Evolutionary conservation across 2,113 vertebrate species (phyloP), one percentile per base, ranked within the genome.

Genomic region (Apodemus speciosus): DNA sequence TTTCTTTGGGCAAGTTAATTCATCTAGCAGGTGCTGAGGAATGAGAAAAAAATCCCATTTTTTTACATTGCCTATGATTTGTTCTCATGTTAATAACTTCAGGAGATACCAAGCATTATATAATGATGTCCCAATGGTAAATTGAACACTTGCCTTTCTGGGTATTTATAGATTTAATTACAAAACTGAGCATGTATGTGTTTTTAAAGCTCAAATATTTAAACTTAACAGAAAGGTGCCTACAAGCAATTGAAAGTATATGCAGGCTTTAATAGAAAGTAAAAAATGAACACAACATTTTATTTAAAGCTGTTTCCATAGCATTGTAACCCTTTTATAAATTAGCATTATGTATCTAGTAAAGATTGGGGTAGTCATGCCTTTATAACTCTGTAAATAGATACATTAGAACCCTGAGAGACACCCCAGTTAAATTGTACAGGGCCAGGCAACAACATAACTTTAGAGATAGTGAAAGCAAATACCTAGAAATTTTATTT

Each of bases 231-330:
- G 49, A 96, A 98, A 96, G 97, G 68, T 96, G 93, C 96, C 97
- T 98, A 97, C 51, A 98, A 97, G 97, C 97, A 96, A 92, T 96
- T 97, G 97, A 96, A 97, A 97, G 94, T 96, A 95, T 79, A 96
- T 97, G 95, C 96, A 96, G 91, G 86, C 95, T 97, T 79, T 95
- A 96, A 73, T 56, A 96, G 96, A 96, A 85, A 86, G 87, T 90
- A 97, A 96, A 53, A 97, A 40, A 89, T 75, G 96, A 96, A 5
- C 81, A 90, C 89, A 66, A 96, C 90, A 96, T 91, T 97, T 96
- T 88, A 80, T 53, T 88, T 64, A 93, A 95, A 92, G 95, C 95
- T 40, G 93, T 93, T 73, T 92, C 86, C 30, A 25, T 32, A 96
- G 93, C 77, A 8, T 2, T 71, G 15, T 91, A 38, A 80, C 94